Conservation (phyloP, 2,797 vertebrate genomes). For the Gallinago nigripennis region DNA sequence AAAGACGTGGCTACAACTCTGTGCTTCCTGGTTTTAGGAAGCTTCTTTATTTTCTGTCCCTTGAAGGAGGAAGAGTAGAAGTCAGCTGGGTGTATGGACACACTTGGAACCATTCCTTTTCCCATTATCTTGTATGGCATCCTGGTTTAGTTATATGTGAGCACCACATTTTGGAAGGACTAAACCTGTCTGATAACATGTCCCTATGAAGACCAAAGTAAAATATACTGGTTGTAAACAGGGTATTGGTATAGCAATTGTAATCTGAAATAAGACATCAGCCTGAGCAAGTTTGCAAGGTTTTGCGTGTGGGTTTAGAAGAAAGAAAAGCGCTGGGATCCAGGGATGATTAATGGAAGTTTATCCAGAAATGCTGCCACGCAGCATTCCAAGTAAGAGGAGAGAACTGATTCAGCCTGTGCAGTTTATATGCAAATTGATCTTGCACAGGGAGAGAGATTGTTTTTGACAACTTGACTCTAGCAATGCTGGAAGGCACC, state of each 20-base stretch:
- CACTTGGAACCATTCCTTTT: background rate
- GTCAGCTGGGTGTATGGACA: background rate
- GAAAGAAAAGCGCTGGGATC: background rate
- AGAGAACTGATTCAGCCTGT: constrained; percentile 12
- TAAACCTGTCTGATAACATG: background rate
- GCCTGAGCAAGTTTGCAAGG: background rate
- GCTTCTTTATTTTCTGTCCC: background rate
- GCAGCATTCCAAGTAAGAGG: constrained; percentile 9
- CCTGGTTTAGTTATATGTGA: background rate
- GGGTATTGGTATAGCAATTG: background rate
- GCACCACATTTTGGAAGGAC: background rate
- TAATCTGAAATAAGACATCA: background rate
- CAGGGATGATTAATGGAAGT: constrained; percentile 39
- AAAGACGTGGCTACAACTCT: background rate
- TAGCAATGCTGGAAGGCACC: constrained; percentile 37
- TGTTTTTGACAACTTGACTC: constrained; percentile 55
- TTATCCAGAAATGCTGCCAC: constrained; percentile 31
- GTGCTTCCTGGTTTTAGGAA: background rate
- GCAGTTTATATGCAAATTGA: constrained; percentile 53
- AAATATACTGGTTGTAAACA: background rate
- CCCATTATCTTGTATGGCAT: background rate
- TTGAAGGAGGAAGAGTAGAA: background rate
- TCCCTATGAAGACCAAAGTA: background rate
- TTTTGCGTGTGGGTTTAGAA: background rate
- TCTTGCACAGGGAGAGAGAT: constrained; percentile 18